Percentiles rank a stretch among this genome's conserved stretches.
Conservation (phyloP, 1,140 invertebrate species). For the Drosophila nikananu region DNA sequence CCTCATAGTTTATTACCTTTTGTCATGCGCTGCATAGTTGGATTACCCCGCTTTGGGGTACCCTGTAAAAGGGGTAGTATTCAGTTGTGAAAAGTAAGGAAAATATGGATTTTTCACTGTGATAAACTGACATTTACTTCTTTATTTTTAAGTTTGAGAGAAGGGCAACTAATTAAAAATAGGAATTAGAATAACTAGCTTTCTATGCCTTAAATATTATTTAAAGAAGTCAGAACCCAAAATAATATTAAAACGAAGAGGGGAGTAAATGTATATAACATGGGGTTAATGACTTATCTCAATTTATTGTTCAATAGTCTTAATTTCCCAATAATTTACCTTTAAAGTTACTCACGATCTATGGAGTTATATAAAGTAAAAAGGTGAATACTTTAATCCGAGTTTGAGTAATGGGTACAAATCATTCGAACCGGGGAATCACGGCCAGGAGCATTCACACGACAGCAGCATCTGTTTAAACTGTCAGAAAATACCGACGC, state of each 20-base stretch:
- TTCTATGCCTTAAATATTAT: background rate
- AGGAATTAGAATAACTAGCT: too few species aligned
- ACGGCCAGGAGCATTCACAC: slow-evolving; percentile 7
- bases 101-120: too few species aligned
- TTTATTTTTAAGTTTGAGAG: too few species aligned
- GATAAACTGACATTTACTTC: too few species aligned
- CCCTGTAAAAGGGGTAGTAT: slow-evolving; percentile 10
- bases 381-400: background rate
- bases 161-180: too few species aligned
- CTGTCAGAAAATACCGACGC: slow-evolving; percentile 72
- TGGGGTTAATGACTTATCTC: background rate
- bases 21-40: slow-evolving; percentile 65
- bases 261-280: too few species aligned
- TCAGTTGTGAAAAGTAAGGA: too few species aligned
- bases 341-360: background rate
- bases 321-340: background rate
- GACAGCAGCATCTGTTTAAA: slow-evolving; percentile 74
- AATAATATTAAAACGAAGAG: background rate
- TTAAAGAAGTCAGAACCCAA: background rate
- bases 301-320: background rate
- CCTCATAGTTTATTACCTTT: slow-evolving; percentile 72
- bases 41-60: slow-evolving; percentile 2
- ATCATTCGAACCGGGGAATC: background rate
- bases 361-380: background rate
- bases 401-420: background rate